These are phyloP conservation scores for Holacanthus passer DNA, from an alignment of 2,113 vertebrate species.

Conservation along the genomic window DNA sequence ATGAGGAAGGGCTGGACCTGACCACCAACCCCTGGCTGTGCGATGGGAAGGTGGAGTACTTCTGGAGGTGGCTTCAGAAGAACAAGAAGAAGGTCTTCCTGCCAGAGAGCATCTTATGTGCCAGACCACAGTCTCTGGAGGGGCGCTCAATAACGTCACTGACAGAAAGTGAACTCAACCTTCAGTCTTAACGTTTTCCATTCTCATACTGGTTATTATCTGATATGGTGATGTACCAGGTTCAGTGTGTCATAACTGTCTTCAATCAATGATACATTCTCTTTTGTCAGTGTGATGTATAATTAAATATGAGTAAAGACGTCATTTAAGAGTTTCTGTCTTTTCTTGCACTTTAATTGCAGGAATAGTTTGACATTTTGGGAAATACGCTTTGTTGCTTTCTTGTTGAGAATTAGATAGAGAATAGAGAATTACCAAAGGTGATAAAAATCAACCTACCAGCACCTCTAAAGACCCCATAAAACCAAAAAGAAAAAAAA, in stretches of 20 bases:
- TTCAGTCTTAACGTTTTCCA: constrained; percentile 37
- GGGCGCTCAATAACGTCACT: constrained; percentile 66
- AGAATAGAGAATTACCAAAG: no score
- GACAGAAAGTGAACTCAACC: constrained; percentile 57
- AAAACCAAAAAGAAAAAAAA: no score
- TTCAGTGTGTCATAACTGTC: neutral
- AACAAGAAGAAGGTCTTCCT: constrained; percentile 63
- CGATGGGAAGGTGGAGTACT: constrained; percentile 67
- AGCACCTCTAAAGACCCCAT: no score
- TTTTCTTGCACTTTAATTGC: neutral
- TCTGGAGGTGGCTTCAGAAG: constrained; percentile 81
- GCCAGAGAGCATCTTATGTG: constrained; percentile 63
- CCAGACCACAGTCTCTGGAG: constrained; percentile 53
- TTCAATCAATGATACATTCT: neutral
- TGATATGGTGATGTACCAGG: neutral
- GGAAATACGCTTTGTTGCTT: neutral
- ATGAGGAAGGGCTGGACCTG: constrained; percentile 83
- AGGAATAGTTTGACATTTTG: neutral
- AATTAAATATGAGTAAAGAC: constrained; percentile 37
- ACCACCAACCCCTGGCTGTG: constrained; percentile 89
- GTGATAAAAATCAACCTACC: no score
- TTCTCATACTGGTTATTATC: neutral
- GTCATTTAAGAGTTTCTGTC: neutral
- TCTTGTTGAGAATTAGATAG: neutral
- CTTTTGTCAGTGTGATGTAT: neutral